phyloP scores from a whole-genome alignment of 2,797 vertebrate genomes.

The Avahi laniger region DNA sequence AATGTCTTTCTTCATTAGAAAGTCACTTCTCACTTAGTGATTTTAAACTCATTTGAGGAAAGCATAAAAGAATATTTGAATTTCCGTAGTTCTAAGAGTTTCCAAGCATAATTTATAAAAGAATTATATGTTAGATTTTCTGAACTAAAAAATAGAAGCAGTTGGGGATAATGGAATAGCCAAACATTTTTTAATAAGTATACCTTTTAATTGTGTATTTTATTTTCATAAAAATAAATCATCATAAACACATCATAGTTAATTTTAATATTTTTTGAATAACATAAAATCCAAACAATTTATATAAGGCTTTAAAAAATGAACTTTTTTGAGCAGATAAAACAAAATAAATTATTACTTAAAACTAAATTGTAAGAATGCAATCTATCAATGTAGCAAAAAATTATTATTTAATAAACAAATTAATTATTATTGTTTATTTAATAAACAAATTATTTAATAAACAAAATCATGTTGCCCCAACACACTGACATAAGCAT shows the following conservation, averaged over 20 bases:
- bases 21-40: neutral
- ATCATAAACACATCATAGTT: neutral
- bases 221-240: neutral
- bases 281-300: neutral
- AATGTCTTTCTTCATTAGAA: neutral
- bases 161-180: neutral
- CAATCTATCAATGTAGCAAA: neutral
- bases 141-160: neutral
- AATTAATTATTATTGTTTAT: neutral
- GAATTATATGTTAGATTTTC: neutral
- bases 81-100: neutral
- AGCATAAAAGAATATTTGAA: neutral
- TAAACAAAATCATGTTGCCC: neutral
- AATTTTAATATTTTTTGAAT: neutral
- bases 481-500: neutral
- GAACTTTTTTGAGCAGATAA: neutral
- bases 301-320: neutral
- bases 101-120: neutral
- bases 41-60: conserved; percentile 1
- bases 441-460: neutral
- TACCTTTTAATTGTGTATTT: neutral
- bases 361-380: neutral
- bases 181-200: neutral
- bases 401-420: neutral
- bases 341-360: neutral